Percentiles rank a stretch among this genome's conserved stretches.
Conservation (phyloP, 35 echinoderm and acorn worm genomes). For the Apostichopus japonicus region DNA sequence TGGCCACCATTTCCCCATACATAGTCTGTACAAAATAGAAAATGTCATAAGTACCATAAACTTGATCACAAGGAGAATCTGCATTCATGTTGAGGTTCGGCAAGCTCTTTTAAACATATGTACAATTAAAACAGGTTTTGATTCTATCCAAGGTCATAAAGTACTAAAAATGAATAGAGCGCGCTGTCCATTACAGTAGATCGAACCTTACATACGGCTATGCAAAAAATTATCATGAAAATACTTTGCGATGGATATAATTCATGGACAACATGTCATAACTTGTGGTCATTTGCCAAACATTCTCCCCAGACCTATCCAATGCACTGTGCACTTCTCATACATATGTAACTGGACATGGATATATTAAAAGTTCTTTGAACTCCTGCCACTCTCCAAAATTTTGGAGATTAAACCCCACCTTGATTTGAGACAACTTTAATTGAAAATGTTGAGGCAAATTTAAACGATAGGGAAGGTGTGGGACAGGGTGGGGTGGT, state of each 20-base stretch:
- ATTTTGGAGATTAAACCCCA: too few species aligned
- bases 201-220: too few species aligned
- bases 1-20: conserved; percentile 7
- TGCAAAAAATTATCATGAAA: background rate
- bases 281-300: too few species aligned
- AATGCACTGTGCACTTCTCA: background rate
- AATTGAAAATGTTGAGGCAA: background rate
- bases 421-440: background rate
- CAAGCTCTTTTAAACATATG: background rate
- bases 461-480: background rate
- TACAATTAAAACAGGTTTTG: background rate
- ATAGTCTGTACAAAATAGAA: conserved; percentile 32
- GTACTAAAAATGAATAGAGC: background rate
- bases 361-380: background rate
- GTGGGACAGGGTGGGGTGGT: background rate
- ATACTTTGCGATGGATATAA: background rate
- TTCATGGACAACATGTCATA: background rate
- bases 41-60: background rate
- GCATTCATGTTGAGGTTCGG: background rate
- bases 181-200: too few species aligned
- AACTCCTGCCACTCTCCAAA: too few species aligned
- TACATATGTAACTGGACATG: background rate
- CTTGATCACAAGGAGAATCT: background rate
- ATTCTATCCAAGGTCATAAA: background rate
- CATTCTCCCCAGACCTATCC: background rate